Base-by-base conservation (phyloP, 1,140 invertebrate genomes). In the Rhopalosiphum maidis region DNA sequence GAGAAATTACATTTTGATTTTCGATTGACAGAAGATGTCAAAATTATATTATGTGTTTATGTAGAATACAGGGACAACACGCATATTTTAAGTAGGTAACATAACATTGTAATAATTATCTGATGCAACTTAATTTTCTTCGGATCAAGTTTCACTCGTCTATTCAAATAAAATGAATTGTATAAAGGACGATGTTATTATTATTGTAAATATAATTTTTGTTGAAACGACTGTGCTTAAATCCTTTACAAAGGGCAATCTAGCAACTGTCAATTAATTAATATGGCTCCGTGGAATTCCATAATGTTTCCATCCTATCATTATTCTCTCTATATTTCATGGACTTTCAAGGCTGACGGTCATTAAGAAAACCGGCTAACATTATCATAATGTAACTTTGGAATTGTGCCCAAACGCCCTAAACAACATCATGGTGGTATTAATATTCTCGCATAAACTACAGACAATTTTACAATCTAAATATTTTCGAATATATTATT, bases 361-460 rank as follows among this genome's bases (percentile, higher is more conserved):
- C 22, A 37, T 77, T 77, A 68, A 77, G 55, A 46, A 91, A 91
- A 91, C 90, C 90, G 37, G 90, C 41, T 77, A 77, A 55, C 41
- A 60, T 60, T 90, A 91, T 55, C n/a, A 90, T 90, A 60, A 43
- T 77, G 41, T 46, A 23, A 37, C 51, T 91, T 91, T 91, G 90
- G 90, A 91, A 91, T 8, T 30, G 46, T 43, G 54, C 90, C 90
- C 54, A 25, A 77, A 77, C 41, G 37, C 21, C 46, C 60, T 77
- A 77, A 77, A 77, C 60, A 77, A n/a, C 8, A 77, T n/a, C 8
- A 77, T n/a, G 60, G 60, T 77, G 60, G 60, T 35, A 77, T 77
- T 77, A n/a, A 77, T 77, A 77, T 77, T 77, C n/a, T 77, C 15
- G 48, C 48, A 77, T n/a, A 18, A n/a, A n/a, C 15, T 1, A 18